Evolutionary conservation across 2,113 vertebrate species (phyloP), one percentile per base, ranked within the genome.

Genomic region (Zeus faber): DNA sequence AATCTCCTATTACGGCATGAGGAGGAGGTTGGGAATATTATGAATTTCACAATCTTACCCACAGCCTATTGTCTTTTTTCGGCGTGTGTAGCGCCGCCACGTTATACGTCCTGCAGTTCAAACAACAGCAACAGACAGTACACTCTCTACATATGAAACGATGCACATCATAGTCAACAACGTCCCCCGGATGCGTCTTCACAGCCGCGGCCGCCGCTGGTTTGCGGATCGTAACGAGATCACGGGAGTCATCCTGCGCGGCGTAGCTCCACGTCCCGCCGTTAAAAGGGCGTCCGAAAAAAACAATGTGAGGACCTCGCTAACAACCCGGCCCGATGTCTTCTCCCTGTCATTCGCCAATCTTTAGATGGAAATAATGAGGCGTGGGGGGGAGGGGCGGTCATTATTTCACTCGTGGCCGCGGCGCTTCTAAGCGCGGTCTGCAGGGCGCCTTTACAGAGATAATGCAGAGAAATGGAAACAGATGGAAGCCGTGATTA

Each of bases 401-500:
- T 83, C 80, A 79, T 84, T 84, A 83, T 83, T 86, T 80, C 64
- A 79, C 59, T 77, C 62, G 52, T 61, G 67, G 75, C 77, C 66
- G 70, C 18, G 21, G 67, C 2, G 31, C 52, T 76, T 77, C 81
- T 65, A 74, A 76, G 47, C 61, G 20, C 52, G 75, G 82, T 70
- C 74, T 81, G 77, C 70, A 63, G 75, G 74, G 65, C 58, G 62
- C 63, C 68, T 67, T 72, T 55, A 51, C 72, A 52, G 48, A 74
- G 66, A 78, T 77, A 74, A 82, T 70, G 79, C 50, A 59, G 76
- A 79, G 81, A 76, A 75, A 81, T 70, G 59, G 64, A 76, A 81
- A 70, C 81, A 78, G 76, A 87, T 81, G 81, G 82, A 82, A 78
- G 70, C 58, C 62, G 72, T 79, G 74, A 84, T 81, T 81, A 79